Conservation (phyloP, 1,140 invertebrate species). For the Nasonia vitripennis region DNA sequence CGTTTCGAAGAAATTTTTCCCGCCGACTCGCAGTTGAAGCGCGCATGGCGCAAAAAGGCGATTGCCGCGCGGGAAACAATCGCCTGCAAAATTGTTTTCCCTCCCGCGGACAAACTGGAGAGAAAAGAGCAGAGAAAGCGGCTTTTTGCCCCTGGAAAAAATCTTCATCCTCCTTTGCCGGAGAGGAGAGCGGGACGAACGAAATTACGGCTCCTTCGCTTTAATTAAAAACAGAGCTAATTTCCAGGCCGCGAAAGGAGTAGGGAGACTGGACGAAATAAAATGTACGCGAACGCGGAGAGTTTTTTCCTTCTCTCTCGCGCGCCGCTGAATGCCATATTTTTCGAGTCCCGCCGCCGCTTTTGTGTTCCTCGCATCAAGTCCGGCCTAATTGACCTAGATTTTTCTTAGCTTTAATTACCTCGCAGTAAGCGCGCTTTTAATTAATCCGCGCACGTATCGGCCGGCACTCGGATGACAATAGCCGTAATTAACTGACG, state of each 20-base stretch:
- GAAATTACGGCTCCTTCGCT: slow-evolving; percentile 29
- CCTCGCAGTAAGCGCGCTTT: too few species aligned
- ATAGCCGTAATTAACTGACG: too few species aligned
- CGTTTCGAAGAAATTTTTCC: background rate
- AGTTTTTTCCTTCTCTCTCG: background rate
- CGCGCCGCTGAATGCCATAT: slow-evolving; percentile 10
- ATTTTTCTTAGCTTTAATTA: slow-evolving; percentile 20
- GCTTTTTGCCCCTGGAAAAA: background rate
- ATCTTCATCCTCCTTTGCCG: slow-evolving; percentile 7
- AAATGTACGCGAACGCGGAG: background rate
- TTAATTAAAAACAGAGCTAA: slow-evolving; percentile 47
- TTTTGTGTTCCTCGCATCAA: background rate
- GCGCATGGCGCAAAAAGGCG: background rate
- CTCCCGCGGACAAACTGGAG: background rate
- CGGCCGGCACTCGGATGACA: too few species aligned
- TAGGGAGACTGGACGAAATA: slow-evolving; percentile 16
- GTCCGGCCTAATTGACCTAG: background rate
- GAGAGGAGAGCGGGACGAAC: background rate
- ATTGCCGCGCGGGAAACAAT: background rate
- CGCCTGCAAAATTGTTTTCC: background rate
- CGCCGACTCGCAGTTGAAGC: too few species aligned
- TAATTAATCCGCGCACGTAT: too few species aligned
- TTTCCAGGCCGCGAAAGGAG: slow-evolving; percentile 17
- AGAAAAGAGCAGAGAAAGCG: background rate
- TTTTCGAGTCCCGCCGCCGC: background rate